Evolutionary conservation across 2,888 invertebrate genomes (phyloP).

Genomic region (Dolichomitus sp.): DNA sequence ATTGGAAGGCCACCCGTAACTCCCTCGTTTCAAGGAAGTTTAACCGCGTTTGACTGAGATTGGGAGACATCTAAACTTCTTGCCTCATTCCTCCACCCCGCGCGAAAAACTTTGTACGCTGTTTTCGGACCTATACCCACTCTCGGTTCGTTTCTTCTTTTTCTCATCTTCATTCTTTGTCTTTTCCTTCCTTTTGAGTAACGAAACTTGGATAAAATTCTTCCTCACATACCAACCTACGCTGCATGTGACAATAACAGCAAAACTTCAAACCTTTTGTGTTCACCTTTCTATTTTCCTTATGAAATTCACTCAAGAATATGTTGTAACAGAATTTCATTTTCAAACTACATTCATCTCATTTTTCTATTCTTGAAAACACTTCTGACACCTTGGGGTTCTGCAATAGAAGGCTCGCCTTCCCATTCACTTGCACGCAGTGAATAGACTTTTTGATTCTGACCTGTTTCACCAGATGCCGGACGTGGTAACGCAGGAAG

Average conservation of each 20-base stretch:
- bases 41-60: slow-evolving; percentile 68
- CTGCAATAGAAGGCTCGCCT: neutral
- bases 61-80: slow-evolving; percentile 65
- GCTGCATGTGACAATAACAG: neutral
- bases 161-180: slow-evolving; percentile 5
- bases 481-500: slow-evolving; percentile 88
- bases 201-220: slow-evolving; percentile 7
- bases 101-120: slow-evolving; percentile 7
- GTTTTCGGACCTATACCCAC: neutral
- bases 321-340: slow-evolving; percentile 13
- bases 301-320: neutral
- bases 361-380: neutral
- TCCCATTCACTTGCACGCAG: neutral
- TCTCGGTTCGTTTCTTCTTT: neutral
- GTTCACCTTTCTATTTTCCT: neutral
- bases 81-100: slow-evolving; percentile 39
- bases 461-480: slow-evolving; percentile 86
- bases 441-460: slow-evolving; percentile 48
- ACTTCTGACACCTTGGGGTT: neutral
- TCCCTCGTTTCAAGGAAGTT: slow-evolving; percentile 63
- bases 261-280: neutral
- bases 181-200: neutral
- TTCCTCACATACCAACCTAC: neutral
- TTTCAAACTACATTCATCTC: neutral
- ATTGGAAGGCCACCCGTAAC: slow-evolving; percentile 56